These are phyloP conservation scores for Hycleus cichorii DNA, from an alignment of 1,140 invertebrate genomes.

Conservation along the genomic window DNA sequence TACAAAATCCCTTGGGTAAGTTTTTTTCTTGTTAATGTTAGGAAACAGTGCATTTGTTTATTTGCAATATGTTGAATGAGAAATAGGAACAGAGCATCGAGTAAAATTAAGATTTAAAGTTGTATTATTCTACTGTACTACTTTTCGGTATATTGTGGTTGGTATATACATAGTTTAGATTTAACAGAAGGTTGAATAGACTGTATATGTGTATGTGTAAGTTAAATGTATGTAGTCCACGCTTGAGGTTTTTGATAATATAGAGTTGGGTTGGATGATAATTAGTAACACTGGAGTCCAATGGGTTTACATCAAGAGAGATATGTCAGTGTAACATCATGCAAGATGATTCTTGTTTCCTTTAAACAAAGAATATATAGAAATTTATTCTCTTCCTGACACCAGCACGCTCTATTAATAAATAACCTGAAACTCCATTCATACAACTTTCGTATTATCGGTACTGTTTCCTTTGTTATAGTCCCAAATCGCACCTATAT, in stretches of 20 bases:
- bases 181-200: constrained; percentile 11
- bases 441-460: constrained; percentile 10
- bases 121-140: no score
- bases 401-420: constrained; percentile 3
- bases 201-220: neutral
- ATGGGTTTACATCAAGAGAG: constrained; percentile 6
- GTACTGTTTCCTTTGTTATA: constrained; percentile 4
- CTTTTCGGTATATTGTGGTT: no score
- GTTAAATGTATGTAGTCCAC: constrained; percentile 10
- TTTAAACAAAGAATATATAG: no score
- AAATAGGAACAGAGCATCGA: no score
- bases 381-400: neutral
- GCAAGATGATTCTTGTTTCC: neutral
- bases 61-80: no score
- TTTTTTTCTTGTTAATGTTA: no score
- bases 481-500: constrained; percentile 6
- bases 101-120: no score
- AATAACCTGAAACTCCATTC: constrained; percentile 2
- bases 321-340: constrained; percentile 3
- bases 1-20: no score
- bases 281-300: constrained; percentile 10
- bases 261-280: constrained; percentile 7
- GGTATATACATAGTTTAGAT: no score
- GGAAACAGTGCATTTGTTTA: no score
- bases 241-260: constrained; percentile 11